These are phyloP conservation scores for Latrodectus hesperus DNA, from an alignment of 2,888 invertebrate species.

Conservation along the genomic window DNA sequence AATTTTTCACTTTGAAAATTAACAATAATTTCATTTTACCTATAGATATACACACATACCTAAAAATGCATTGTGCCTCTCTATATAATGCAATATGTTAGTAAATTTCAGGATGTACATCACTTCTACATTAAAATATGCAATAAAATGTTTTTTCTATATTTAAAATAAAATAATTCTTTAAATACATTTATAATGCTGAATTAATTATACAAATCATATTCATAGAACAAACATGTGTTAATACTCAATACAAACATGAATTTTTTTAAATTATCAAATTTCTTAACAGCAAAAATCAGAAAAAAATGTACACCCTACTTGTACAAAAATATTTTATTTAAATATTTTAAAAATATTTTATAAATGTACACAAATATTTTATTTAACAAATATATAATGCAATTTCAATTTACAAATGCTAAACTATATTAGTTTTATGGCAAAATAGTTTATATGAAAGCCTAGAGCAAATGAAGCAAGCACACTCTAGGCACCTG, in stretches of 20 bases:
- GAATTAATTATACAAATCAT: too few relatives aligned
- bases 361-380: background rate
- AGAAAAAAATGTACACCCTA: background rate
- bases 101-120: background rate
- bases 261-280: background rate
- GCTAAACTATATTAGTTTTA: too few relatives aligned
- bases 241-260: too few relatives aligned
- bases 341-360: too few relatives aligned
- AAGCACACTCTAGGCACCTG: conserved; percentile 74
- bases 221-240: too few relatives aligned
- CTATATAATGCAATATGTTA: background rate
- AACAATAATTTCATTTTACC: too few relatives aligned
- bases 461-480: conserved; percentile 2
- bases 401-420: too few relatives aligned
- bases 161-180: too few relatives aligned
- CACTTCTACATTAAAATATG: background rate
- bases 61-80: too few relatives aligned
- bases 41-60: too few relatives aligned
- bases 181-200: too few relatives aligned
- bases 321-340: background rate
- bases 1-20: too few relatives aligned
- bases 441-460: background rate
- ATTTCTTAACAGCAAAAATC: background rate
- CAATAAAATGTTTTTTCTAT: background rate
- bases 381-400: background rate